Percentiles rank a stretch among this genome's conserved stretches.
phyloP scores from a whole-genome alignment of 2,113 vertebrate genomes.

The Elephantulus edwardii region DNA sequence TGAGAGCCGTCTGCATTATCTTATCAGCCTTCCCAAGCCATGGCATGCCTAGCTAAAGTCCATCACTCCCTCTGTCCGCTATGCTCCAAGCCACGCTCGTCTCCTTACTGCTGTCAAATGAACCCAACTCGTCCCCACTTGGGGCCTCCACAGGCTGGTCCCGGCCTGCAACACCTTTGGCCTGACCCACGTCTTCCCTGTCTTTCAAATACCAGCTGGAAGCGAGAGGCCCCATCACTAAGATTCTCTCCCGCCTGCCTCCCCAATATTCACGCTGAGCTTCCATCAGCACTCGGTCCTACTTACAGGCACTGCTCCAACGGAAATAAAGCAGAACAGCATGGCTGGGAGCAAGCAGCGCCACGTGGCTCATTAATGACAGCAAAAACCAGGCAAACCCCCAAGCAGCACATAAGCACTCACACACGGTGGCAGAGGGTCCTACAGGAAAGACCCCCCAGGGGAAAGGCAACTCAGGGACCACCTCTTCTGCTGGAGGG shows the following conservation, averaged over 20 bases:
- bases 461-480: neutral
- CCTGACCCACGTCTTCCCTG: neutral
- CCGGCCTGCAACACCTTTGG: neutral
- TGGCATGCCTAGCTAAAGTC: neutral
- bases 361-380: neutral
- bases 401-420: neutral
- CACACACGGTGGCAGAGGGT: neutral
- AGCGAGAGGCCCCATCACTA: neutral
- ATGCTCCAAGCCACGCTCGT: too few species aligned
- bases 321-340: neutral
- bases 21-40: neutral
- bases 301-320: neutral
- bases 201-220: neutral
- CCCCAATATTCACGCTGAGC: neutral
- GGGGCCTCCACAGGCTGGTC: rapidly evolving
- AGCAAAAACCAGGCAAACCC: neutral
- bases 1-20: neutral
- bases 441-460: neutral
- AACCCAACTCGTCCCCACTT: neutral
- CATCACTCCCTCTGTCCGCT: too few species aligned
- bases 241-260: neutral
- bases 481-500: neutral
- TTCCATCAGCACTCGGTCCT: neutral
- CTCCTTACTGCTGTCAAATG: neutral
- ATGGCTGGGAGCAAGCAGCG: neutral